Conservation (phyloP, 2,113 vertebrate species). For the Anolis carolinensis region DNA sequence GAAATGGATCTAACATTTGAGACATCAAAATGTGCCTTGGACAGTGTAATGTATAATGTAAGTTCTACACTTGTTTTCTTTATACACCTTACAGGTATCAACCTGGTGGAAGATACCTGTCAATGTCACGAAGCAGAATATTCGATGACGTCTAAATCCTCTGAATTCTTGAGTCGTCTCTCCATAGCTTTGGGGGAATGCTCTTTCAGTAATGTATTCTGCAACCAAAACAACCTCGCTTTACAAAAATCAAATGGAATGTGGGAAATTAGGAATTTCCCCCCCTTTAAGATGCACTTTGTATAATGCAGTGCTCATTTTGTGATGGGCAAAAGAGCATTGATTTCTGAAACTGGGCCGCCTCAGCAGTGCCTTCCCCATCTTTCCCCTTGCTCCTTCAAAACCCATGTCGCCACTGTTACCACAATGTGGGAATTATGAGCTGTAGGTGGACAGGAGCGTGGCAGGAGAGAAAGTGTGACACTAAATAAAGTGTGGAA, state of each 20-base stretch:
- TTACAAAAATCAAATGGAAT: conserved; percentile 37
- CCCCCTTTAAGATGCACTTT: conserved; percentile 46
- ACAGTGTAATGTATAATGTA: conserved; percentile 21
- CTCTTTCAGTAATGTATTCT: conserved; percentile 36
- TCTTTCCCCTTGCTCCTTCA: background rate
- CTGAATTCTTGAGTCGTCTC: conserved; percentile 36
- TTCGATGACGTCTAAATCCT: conserved; percentile 90
- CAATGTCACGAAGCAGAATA: conserved; percentile 91
- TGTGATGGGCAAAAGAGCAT: conserved; percentile 29
- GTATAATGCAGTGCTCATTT: conserved; percentile 41
- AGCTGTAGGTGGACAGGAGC: background rate
- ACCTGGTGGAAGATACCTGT: conserved; percentile 90
- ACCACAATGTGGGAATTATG: background rate
- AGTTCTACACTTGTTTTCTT: conserved; percentile 48
- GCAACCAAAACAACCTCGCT: conserved; percentile 45
- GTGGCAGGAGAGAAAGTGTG: background rate
- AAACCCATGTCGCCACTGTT: background rate
- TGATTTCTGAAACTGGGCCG: conserved; percentile 25
- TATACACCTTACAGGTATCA: conserved; percentile 79
- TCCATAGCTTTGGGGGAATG: conserved; percentile 46
- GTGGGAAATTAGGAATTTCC: conserved; percentile 47
- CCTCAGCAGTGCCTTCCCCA: conserved; percentile 19
- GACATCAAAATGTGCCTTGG: no score
- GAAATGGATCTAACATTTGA: no score
- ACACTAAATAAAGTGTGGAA: background rate